Conservation (phyloP, 1,140 invertebrate species). For the Oedothorax gibbosus region DNA sequence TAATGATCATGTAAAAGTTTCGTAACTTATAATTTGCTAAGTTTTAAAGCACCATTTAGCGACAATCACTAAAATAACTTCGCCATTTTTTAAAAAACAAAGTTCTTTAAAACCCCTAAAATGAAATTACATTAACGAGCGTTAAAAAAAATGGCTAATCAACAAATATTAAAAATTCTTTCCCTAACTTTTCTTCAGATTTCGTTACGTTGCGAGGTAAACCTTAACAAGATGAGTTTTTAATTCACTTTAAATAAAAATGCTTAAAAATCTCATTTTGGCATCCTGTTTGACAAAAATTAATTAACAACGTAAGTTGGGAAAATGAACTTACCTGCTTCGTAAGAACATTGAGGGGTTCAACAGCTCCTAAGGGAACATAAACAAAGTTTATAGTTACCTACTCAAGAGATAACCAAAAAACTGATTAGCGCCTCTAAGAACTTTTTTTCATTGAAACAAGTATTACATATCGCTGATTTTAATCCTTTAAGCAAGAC, state of each 20-base stretch:
- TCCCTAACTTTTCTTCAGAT: background rate
- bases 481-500: too few species aligned
- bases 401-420: background rate
- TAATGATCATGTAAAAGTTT: too few species aligned
- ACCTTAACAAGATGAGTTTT: background rate
- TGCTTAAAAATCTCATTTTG: slow-evolving; percentile 16
- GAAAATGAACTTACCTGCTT: slow-evolving; percentile 19
- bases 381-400: background rate
- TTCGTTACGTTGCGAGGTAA: background rate
- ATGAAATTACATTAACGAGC: too few species aligned
- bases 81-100: too few species aligned
- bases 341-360: background rate
- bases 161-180: slow-evolving; percentile 12
- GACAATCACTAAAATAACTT: too few species aligned
- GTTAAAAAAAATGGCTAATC: background rate
- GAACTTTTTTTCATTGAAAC: slow-evolving; percentile 21
- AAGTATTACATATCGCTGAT: slow-evolving; percentile 29
- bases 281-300: slow-evolving; percentile 10
- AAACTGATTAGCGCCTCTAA: slow-evolving; percentile 12
- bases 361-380: background rate
- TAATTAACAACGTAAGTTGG: slow-evolving; percentile 20
- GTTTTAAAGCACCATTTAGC: too few species aligned
- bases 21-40: too few species aligned
- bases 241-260: slow-evolving; percentile 40
- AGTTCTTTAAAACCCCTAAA: too few species aligned